Base-by-base conservation (phyloP, 2,113 vertebrate genomes). In the Zapus hudsonius region DNA sequence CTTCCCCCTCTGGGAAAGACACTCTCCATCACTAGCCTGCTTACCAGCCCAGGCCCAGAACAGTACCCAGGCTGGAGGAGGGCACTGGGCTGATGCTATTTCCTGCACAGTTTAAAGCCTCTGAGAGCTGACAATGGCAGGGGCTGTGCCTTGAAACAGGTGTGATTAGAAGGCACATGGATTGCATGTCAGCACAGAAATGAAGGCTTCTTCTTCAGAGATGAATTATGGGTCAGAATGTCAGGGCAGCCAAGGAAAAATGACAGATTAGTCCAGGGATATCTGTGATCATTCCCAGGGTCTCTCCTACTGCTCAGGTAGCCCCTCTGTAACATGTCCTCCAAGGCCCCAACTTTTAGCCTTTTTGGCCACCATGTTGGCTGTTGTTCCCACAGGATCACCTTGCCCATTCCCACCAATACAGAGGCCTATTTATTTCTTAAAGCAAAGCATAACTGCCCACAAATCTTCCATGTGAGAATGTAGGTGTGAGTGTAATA, bases 11-110 rank as follows among this genome's bases (percentile, higher is more conserved):
- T 47, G 38, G 31, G 36, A 75, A 75, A 29, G 61, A 64, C 11
- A 19, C 25, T 59, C 4, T n/a, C 36, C 2, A 7, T 3, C 5
- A 3, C 20, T 2, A 31, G 9, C 1, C n/a, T 9, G 4, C 11
- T 76, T 44, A 52, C 67, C 7, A 13, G 8, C 3, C 3, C 72
- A 38, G 31, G 33, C 12, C 36, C 15, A 2, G 2, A 3, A 29
- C 72, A 16, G n/a, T 12, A 27, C n/a, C 52, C 40, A 1, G 36
- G 87, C 3, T 63, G 3, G 0, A 5, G 9, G 3, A 25, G 23
- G 38, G 27, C 52, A 4, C 25, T 27, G 16, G 17, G 36, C 5
- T 44, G 33, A 69, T n/a, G 38, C 23, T 25, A 9, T 33, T 57
- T 69, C 9, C 69, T 33, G 22, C 5, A 7, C 1, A 10, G 40